phyloP scores from a whole-genome alignment of 92 coral and sea anemone genomes.

The Desmophyllum pertusum region DNA sequence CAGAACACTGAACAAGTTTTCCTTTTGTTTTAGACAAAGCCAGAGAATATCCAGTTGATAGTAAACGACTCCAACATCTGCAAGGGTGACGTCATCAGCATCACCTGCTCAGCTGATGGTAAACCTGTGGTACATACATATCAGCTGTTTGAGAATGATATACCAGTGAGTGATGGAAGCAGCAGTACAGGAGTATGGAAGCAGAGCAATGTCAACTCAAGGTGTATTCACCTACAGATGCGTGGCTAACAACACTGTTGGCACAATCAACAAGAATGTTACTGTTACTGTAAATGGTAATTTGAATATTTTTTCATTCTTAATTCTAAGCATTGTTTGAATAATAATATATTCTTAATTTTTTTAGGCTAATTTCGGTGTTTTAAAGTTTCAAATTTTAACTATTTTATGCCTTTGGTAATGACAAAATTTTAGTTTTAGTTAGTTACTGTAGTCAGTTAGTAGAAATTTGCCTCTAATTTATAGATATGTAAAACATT shows the following conservation, averaged over 20 bases:
- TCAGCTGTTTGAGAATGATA: constrained; percentile 40
- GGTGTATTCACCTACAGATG: constrained; percentile 48
- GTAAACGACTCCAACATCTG: constrained; percentile 21
- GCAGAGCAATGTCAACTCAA: neutral
- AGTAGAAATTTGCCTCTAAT: no score
- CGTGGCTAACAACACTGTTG: constrained; percentile 40
- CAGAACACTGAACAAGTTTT: no score
- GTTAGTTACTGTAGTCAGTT: no score
- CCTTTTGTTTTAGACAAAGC: constrained; percentile 12
- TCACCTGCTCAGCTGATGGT: constrained; percentile 44
- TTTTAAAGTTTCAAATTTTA: no score
- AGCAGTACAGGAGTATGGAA: constrained; percentile 14
- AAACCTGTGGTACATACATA: constrained; percentile 46
- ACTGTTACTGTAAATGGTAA: constrained; percentile 38
- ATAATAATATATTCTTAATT: neutral
- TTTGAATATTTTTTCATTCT: neutral
- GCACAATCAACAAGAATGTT: constrained; percentile 30
- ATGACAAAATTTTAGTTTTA: no score
- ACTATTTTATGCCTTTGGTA: no score
- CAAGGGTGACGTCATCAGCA: constrained; percentile 10
- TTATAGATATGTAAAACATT: no score
- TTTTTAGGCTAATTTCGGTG: no score
- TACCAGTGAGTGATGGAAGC: neutral
- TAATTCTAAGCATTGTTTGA: neutral
- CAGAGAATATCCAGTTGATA: neutral